Conservation (phyloP, 2,113 vertebrate genomes). For the Oncorhynchus mykiss region DNA sequence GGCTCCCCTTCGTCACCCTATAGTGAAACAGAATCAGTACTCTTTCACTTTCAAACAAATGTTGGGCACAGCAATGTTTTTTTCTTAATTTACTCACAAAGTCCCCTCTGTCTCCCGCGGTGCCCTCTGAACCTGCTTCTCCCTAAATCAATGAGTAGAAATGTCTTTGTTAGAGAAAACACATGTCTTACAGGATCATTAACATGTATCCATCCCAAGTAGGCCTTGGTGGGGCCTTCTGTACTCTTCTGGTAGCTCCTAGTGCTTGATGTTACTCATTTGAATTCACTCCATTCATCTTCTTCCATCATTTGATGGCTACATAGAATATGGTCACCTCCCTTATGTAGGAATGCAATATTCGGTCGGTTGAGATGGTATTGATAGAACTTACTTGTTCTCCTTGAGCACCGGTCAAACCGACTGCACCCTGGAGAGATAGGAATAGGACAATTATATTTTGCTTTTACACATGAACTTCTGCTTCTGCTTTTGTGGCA, state of each 20-base stretch:
- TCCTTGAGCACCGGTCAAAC: constrained; percentile 86
- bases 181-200: no score
- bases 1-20: constrained; percentile 74
- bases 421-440: constrained; percentile 79
- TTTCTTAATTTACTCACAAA: constrained; percentile 73
- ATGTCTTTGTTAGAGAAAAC: not conserved
- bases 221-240: no score
- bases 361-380: no score
- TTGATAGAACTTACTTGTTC: constrained; percentile 79
- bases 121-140: constrained; percentile 84
- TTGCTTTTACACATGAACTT: not conserved
- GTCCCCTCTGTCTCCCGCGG: constrained; percentile 83
- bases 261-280: no score
- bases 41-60: not conserved
- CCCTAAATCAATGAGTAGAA: constrained; percentile 73
- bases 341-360: not conserved
- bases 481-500: not conserved
- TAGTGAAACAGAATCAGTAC: constrained; percentile 13
- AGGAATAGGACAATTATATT: not conserved
- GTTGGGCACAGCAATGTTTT: not conserved
- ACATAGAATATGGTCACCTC: not conserved
- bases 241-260: no score
- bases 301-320: not conserved
- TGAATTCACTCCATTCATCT: no score
- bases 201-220: not conserved